Base-by-base conservation (phyloP, 1,140 invertebrate genomes). In the Patella vulgata region DNA sequence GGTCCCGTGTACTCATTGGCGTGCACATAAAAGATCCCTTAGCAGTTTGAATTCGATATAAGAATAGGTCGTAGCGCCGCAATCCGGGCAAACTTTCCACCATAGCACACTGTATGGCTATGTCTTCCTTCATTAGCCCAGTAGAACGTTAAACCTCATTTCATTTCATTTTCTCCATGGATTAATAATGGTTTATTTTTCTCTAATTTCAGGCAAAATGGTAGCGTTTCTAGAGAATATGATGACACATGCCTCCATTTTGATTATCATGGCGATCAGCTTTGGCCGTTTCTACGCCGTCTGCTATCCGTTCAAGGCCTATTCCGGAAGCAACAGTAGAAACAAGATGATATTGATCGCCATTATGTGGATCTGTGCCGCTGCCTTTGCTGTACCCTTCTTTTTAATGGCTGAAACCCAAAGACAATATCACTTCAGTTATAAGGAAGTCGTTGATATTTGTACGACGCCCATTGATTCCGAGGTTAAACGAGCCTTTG, bases 241-340 rank as follows among this genome's bases (percentile, higher is more conserved):
- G 0, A 93, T 97, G 21, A 93, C 94, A 1, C 93, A 97, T 79
- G 93, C 93, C 11, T 96, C 94, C 12, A 94, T 97, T 2, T 85
- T 98, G 21, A 97, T 94, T n/a, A 97, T 98, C 66, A 84, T 98
- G 74, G 94, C 93, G 43, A 85, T 87, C 54, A 84, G 93, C 79
- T 93, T 96, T 79, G 95, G 96, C 79, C 87, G 95, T 2, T 98
- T 97, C 84, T 96, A 96, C 85, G 95, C 94, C 28, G 96, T 97
- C 75, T 97, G 94, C 82, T 90, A 95, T 73, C 95, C 95, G 0
- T 84, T 98, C 11, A 52, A 62, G 50, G 57, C 56, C 11, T 66
- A 73, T 48, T 63, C 65, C 1, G 48, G 43, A 17, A 60, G 57
- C 1, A 59, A 40, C 23, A 66, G 55, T 28, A 57, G 55, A 19